Percentiles rank a stretch among this genome's conserved stretches.
Conservation (phyloP, 2,888 invertebrate species). For the Lycocerus yunnanus region DNA sequence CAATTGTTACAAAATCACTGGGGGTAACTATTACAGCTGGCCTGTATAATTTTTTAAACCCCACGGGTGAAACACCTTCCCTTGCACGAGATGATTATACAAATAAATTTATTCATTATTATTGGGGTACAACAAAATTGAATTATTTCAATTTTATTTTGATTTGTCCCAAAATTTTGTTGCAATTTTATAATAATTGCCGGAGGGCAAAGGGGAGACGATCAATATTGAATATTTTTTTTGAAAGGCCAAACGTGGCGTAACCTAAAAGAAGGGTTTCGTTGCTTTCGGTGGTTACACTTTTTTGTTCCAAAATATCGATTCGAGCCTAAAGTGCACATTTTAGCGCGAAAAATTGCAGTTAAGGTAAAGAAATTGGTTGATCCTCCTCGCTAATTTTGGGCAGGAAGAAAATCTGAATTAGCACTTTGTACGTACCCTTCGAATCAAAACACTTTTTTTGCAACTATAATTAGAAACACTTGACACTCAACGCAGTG, state of each 20-base stretch:
- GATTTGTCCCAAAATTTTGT: not conserved
- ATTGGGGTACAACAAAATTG: not conserved
- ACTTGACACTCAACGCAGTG: not conserved
- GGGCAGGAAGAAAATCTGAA: not conserved
- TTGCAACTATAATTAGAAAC: not conserved
- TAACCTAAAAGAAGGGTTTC: not conserved
- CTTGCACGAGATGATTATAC: not conserved
- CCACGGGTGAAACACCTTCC: not conserved
- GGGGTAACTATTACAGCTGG: not conserved
- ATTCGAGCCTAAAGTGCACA: not conserved
- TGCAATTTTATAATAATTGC: not conserved
- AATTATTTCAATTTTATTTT: not conserved
- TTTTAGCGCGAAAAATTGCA: not conserved
- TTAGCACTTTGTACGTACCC: not conserved
- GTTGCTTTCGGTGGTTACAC: not conserved
- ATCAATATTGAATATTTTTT: not conserved
- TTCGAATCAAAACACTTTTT: not conserved
- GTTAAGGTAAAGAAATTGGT: not conserved
- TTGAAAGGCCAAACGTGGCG: not conserved
- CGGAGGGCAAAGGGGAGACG: not conserved
- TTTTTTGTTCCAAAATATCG: not conserved
- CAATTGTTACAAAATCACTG: constrained; percentile 3
- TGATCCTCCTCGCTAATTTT: not conserved
- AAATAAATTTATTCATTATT: not conserved
- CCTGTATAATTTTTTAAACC: not conserved